These are phyloP conservation scores for Thinocorus orbignyianus DNA, from an alignment of 2,113 vertebrate genomes.

Conservation along the genomic window DNA sequence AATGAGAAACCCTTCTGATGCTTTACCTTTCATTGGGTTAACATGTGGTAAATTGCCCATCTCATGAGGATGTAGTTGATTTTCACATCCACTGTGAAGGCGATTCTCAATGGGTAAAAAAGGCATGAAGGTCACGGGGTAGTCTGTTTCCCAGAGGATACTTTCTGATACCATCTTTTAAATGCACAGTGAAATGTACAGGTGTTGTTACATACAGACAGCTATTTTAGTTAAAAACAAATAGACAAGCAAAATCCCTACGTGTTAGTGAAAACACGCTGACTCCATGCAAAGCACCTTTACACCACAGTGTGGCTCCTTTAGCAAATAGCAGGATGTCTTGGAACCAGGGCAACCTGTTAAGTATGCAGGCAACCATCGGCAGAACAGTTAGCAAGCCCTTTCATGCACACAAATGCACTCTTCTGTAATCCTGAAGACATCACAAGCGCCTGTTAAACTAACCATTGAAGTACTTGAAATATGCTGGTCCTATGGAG, in stretches of 20 bases:
- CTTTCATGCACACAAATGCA: background rate
- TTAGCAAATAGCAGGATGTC: background rate
- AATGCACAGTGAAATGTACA: background rate
- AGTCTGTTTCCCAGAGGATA: background rate
- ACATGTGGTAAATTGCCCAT: background rate
- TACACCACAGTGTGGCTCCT: background rate
- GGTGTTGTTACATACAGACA: accelerated
- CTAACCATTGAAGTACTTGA: accelerated
- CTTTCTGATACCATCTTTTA: background rate
- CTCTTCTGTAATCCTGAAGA: accelerated
- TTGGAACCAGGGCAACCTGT: background rate
- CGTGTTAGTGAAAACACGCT: background rate
- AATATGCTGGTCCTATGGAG: background rate
- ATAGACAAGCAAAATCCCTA: background rate
- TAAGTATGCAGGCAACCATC: background rate
- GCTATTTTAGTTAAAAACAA: background rate
- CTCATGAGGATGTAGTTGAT: background rate
- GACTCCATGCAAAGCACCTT: background rate
- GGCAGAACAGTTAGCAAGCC: accelerated
- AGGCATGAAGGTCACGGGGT: background rate
- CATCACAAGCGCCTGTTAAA: background rate
- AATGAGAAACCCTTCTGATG: background rate
- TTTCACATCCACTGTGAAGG: background rate
- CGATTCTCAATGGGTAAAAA: background rate
- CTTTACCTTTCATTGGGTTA: background rate